Conservation (phyloP, 1,140 invertebrate genomes). For the Leptopilina clavipes region DNA sequence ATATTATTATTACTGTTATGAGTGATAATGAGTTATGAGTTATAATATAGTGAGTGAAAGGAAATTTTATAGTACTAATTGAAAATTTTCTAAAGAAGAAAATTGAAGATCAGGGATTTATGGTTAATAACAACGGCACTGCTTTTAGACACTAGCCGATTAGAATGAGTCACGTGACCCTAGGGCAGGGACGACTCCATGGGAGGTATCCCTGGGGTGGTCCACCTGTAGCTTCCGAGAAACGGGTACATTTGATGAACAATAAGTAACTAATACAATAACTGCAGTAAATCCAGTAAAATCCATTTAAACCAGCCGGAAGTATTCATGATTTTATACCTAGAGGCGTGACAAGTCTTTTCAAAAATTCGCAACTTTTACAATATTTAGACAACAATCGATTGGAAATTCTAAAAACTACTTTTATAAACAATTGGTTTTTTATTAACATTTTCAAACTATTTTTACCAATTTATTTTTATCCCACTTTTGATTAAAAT, state of each 20-base stretch:
- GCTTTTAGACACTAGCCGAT: constrained; percentile 2
- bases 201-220: constrained; percentile 6
- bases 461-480: too few species aligned
- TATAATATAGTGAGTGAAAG: too few species aligned
- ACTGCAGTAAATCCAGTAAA: constrained; percentile 6
- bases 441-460: too few species aligned
- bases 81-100: neutral
- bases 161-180: constrained; percentile 21
- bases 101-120: neutral
- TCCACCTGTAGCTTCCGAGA: constrained; percentile 30
- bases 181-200: constrained; percentile 7
- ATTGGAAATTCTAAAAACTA: neutral
- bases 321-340: neutral
- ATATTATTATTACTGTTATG: too few species aligned
- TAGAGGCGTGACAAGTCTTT: neutral
- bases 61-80: neutral
- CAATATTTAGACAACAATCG: neutral
- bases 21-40: too few species aligned
- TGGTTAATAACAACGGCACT: neutral
- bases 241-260: neutral
- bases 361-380: neutral
- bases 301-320: neutral
- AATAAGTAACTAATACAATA: neutral
- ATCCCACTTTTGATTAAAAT: too few species aligned
- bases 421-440: too few species aligned